phyloP scores from a whole-genome alignment of 1,140 invertebrate species.

The Microplitis mediator region DNA sequence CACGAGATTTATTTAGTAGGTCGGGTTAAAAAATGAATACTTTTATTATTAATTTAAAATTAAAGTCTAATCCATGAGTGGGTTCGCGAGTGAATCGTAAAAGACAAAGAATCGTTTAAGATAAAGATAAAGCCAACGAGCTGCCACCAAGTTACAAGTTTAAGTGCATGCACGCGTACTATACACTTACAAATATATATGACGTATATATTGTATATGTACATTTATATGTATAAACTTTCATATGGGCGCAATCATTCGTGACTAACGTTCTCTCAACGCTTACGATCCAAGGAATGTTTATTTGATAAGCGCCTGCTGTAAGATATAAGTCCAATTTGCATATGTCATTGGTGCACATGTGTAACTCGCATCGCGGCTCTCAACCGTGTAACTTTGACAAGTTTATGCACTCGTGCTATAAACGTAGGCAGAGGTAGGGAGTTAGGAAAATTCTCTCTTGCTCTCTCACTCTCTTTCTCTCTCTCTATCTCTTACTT shows the following conservation, averaged over 20 bases:
- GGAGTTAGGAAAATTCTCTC: background rate
- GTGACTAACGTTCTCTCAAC: conserved; percentile 34
- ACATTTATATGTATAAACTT: conserved; percentile 25
- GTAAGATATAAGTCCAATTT: conserved; percentile 38
- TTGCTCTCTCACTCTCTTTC: no score
- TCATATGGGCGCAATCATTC: conserved; percentile 33
- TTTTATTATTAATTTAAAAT: background rate
- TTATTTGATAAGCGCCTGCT: conserved; percentile 35
- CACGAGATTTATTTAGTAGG: no score
- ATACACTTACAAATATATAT: no score
- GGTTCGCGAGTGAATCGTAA: conserved; percentile 13
- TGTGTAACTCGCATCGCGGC: conserved; percentile 25
- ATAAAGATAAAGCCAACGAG: conserved; percentile 25
- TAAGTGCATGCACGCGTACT: conserved; percentile 6
- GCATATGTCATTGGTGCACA: conserved; percentile 34
- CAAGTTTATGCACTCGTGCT: conserved; percentile 34
- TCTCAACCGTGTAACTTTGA: conserved; percentile 33
- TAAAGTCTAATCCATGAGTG: background rate
- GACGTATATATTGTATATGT: no score
- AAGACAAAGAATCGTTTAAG: conserved; percentile 16
- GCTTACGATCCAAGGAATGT: conserved; percentile 35
- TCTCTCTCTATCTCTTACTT: no score
- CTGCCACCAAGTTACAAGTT: conserved; percentile 23
- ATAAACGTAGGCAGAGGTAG: conserved; percentile 13
- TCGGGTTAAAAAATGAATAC: background rate